Evolutionary conservation across 2,888 invertebrate species (phyloP).

Genomic region (Diarsia mendica): DNA sequence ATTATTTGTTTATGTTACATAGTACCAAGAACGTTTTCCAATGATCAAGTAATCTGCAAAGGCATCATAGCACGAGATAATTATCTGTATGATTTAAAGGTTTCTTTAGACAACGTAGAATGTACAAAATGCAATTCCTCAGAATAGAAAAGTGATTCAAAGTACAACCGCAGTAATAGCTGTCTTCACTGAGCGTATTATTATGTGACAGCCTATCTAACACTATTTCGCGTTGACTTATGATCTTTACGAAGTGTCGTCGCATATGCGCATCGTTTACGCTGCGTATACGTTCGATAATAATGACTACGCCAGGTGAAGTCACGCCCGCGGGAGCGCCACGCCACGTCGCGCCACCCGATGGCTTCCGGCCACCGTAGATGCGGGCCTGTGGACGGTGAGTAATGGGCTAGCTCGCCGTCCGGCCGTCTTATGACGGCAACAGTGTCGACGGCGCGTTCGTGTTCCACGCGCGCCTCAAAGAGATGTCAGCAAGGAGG

Average conservation of each 20-base stretch:
- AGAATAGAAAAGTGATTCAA: neutral
- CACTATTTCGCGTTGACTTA: no score
- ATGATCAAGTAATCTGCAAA: constrained; percentile 27
- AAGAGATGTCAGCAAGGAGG: no score
- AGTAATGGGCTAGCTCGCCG: no score
- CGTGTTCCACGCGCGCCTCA: no score
- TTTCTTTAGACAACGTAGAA: neutral
- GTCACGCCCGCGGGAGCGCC: neutral
- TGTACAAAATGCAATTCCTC: neutral
- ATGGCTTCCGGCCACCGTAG: no score
- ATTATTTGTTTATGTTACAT: constrained; percentile 49
- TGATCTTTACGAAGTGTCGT: neutral
- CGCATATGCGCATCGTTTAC: neutral
- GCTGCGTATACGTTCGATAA: neutral
- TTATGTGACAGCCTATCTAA: neutral
- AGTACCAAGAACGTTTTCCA: constrained; percentile 17
- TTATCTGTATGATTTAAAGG: constrained; percentile 1
- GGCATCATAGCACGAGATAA: constrained; percentile 12
- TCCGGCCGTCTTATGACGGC: no score
- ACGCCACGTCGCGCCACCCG: no score
- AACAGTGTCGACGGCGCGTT: no score
- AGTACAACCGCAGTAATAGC: neutral
- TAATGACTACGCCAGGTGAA: neutral
- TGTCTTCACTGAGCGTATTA: neutral
- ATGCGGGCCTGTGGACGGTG: no score